Conservation (phyloP, 1,140 invertebrate species). For the Vanessa tameamea region DNA sequence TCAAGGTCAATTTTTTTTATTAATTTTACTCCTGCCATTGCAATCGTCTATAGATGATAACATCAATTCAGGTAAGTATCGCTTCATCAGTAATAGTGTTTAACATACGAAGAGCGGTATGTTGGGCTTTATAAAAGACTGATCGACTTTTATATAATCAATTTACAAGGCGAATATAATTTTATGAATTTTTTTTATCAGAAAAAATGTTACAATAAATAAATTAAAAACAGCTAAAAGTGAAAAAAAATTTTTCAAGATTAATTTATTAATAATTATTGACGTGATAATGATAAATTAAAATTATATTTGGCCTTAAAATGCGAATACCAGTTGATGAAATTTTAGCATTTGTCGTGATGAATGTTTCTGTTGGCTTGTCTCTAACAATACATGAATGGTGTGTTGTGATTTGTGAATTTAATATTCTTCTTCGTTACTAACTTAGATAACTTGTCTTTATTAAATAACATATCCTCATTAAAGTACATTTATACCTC, state of each 20-base stretch:
- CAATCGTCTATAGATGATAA: background rate
- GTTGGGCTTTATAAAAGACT: background rate
- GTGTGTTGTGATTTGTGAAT: slow-evolving; percentile 12
- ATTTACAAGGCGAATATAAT: no score
- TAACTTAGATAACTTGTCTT: slow-evolving; percentile 5
- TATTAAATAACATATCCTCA: background rate
- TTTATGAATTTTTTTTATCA: no score
- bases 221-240: no score
- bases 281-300: background rate
- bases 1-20: no score
- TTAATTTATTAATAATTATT: background rate
- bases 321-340: background rate
- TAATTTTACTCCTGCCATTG: background rate
- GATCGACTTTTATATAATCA: no score
- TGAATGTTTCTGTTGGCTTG: slow-evolving; percentile 47
- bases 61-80: background rate
- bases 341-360: slow-evolving; percentile 19
- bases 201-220: no score
- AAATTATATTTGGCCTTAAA: background rate
- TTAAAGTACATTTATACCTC: background rate
- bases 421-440: background rate
- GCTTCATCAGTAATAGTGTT: background rate
- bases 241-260: no score
- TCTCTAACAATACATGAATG: slow-evolving; percentile 35
- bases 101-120: slow-evolving; percentile 1